Conservation (phyloP, 2,113 vertebrate species). For the Larimichthys crocea region DNA sequence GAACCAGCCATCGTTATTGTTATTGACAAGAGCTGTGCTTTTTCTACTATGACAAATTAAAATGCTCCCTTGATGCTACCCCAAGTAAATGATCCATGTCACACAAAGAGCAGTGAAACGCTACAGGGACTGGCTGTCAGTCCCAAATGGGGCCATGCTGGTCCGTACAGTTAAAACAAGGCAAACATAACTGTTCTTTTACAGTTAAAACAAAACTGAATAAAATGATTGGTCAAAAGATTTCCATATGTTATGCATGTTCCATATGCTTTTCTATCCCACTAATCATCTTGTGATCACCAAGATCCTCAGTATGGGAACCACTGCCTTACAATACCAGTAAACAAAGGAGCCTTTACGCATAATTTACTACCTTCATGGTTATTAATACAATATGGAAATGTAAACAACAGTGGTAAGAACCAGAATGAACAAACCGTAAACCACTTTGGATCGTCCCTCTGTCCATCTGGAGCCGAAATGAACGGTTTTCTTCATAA, state of each 20-base stretch:
- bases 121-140: background rate
- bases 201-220: too few species aligned
- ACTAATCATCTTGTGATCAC: too few species aligned
- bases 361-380: background rate
- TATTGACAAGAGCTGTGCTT: background rate
- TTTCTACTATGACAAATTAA: background rate
- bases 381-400: background rate
- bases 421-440: slow-evolving; percentile 74
- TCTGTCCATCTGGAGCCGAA: slow-evolving; percentile 80
- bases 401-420: background rate
- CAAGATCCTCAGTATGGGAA: background rate
- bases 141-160: background rate
- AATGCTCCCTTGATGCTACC: background rate
- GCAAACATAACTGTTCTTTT: background rate
- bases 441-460: slow-evolving; percentile 77
- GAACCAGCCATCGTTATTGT: background rate
- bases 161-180: background rate
- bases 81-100: background rate
- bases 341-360: background rate
- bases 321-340: background rate
- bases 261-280: background rate
- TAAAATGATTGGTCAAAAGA: background rate
- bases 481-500: slow-evolving; percentile 66
- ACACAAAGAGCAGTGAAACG: background rate
- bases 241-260: background rate